Percentiles rank a stretch among this genome's conserved stretches.
Conservation (phyloP, 2,888 invertebrate species). For the Scaptomyza flava region DNA sequence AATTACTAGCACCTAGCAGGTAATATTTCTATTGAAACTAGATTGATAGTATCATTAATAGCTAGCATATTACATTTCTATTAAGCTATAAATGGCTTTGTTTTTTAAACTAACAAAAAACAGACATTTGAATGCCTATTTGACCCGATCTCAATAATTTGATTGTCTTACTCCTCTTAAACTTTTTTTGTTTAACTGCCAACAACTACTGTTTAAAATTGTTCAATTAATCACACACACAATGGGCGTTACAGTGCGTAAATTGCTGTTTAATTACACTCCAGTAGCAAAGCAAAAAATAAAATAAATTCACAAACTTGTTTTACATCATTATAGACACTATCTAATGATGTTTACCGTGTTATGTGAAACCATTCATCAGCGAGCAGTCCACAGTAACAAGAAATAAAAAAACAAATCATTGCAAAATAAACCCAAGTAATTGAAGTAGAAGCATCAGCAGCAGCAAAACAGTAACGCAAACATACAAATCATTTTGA, state of each 20-base stretch:
- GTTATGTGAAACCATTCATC: slow-evolving; percentile 20
- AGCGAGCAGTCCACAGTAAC: slow-evolving; percentile 2
- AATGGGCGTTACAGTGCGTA: not conserved
- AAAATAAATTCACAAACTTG: slow-evolving; percentile 4
- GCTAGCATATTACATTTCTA: too few species aligned
- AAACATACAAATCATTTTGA: slow-evolving; percentile 20
- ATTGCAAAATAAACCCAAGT: slow-evolving; percentile 26
- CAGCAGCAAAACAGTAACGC: slow-evolving; percentile 17
- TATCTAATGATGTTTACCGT: slow-evolving; percentile 25
- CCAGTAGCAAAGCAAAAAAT: slow-evolving; percentile 1
- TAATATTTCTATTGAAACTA: too few species aligned
- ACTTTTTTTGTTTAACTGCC: too few species aligned
- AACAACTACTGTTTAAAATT: slow-evolving; percentile 4
- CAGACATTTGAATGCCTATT: not conserved
- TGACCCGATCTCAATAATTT: not conserved
- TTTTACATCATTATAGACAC: slow-evolving; percentile 4
- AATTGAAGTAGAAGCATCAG: slow-evolving; percentile 47
- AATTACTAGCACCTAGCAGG: too few species aligned
- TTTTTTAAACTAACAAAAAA: not conserved
- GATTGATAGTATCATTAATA: too few species aligned
- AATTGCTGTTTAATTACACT: slow-evolving; percentile 11
- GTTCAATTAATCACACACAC: slow-evolving; percentile 33
- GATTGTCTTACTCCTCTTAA: not conserved
- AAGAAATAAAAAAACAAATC: slow-evolving; percentile 22
- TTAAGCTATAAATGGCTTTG: not conserved